Evolutionary conservation across 2,797 vertebrate genomes (phyloP), one percentile per base, ranked within the genome.

Genomic region (Microctenopoma steveboyesi): DNA sequence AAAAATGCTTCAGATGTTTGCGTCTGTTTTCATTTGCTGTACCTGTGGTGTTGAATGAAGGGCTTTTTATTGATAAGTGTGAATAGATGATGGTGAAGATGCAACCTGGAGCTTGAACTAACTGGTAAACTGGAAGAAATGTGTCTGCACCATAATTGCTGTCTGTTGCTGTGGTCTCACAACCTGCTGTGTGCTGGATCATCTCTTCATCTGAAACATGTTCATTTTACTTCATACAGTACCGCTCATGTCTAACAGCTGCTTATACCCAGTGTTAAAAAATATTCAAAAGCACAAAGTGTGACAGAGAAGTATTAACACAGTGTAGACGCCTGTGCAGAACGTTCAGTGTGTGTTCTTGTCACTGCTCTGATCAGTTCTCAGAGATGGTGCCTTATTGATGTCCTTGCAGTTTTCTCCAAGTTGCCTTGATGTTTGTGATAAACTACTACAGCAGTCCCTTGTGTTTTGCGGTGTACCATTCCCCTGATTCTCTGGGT

Each of bases 361-460:
- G 12, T 70, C 55, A 15, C 79, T 81, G 76, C 72, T 86, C 57
- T 56, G 71, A 86, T 63, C 76, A 51, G 63, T 11, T 55, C 45
- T 82, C 76, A 76, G 69, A 82, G 59, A 86, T 62, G 82, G 90
- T 93, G 93, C 92, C 92, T 94, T 93, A 90, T 64, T 76, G 85
- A 83, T 81, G 77, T 78, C 61, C 59, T 77, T 69, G 69, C 77
- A 78, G 83, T 81, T 79, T 86, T 80, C 78, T 86, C 83, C 87
- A 78, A 87, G 88, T 86, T 90, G 90, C 91, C 90, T 93, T 92
- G 81, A 87, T 84, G 89, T 90, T 72, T 18, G 25, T 82, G 52
- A 69, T 69, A 65, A 72, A 73, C 46, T 50, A 55, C 53, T 76
- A 27, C 50, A 39, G 40, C 37, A 15, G 25, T 45, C 30, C 47